Percentiles rank a stretch among this genome's conserved stretches.
Evolutionary conservation across 1,140 invertebrate genomes (phyloP).

Genomic region (Drosophila melanogaster): Release_6_plus_ISO1_MT NT_033777.3:8693501-8694000

Average conservation of each 20-base stretch:
- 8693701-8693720: conserved; percentile 83
- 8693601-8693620: conserved; percentile 85
- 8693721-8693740: conserved; percentile 83
- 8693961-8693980: conserved; percentile 70
- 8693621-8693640: conserved; percentile 72
- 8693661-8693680: conserved; percentile 8
- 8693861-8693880: conserved; percentile 69
- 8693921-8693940: conserved; percentile 82
- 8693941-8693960: conserved; percentile 66
- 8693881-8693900: conserved; percentile 75
- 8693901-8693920: conserved; percentile 85
- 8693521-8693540: conserved; percentile 85
- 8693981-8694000: conserved; percentile 71
- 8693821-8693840: conserved; percentile 81
- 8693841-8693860: conserved; percentile 79
- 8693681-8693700: conserved; percentile 55
- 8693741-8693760: conserved; percentile 85
- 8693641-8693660: conserved; percentile 15
- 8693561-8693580: conserved; percentile 83
- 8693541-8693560: conserved; percentile 83
- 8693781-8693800: conserved; percentile 74
- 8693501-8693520: conserved; percentile 84
- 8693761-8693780: conserved; percentile 84
- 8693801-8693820: conserved; percentile 71
- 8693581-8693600: conserved; percentile 87